Percentiles rank a stretch among this genome's conserved stretches.
Conservation (phyloP, 2,113 vertebrate genomes). For the Gymnocephalus cernua region DNA sequence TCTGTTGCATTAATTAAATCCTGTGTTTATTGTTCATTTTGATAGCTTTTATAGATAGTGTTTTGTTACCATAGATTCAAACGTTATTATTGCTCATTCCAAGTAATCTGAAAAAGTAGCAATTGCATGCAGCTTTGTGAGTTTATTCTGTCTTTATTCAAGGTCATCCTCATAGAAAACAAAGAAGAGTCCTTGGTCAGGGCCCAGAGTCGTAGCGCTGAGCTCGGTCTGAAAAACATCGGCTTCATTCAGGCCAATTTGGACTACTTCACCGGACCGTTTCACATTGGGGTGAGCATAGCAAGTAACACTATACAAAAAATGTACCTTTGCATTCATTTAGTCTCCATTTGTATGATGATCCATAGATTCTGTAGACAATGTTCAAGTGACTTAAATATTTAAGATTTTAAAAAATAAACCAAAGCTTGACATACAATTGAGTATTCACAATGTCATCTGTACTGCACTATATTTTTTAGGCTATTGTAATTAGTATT, state of each 20-base stretch:
- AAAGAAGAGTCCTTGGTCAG: slow-evolving; percentile 95
- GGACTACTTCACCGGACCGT: slow-evolving; percentile 94
- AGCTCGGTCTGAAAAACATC: slow-evolving; percentile 91
- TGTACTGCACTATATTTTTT: neutral
- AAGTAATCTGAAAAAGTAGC: slow-evolving; percentile 72
- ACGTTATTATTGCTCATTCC: neutral
- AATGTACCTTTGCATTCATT: neutral
- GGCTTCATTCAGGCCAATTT: slow-evolving; percentile 97
- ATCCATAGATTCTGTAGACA: neutral
- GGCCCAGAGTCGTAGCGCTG: slow-evolving; percentile 89
- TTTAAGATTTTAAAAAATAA: neutral
- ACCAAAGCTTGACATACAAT: neutral
- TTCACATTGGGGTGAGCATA: slow-evolving; percentile 94
- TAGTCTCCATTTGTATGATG: slow-evolving; percentile 16
- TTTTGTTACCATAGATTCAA: neutral
- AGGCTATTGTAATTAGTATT: neutral
- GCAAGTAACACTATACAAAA: neutral
- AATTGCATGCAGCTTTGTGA: neutral
- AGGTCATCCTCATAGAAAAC: slow-evolving; percentile 97
- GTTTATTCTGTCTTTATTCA: slow-evolving; percentile 29
- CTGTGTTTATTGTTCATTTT: neutral
- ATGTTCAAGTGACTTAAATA: neutral
- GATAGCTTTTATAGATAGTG: neutral
- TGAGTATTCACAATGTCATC: neutral
- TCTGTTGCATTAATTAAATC: neutral